These are phyloP conservation scores for Heteractis magnifica DNA, from an alignment of 92 coral and sea anemone genomes.

Conservation along the genomic window DNA sequence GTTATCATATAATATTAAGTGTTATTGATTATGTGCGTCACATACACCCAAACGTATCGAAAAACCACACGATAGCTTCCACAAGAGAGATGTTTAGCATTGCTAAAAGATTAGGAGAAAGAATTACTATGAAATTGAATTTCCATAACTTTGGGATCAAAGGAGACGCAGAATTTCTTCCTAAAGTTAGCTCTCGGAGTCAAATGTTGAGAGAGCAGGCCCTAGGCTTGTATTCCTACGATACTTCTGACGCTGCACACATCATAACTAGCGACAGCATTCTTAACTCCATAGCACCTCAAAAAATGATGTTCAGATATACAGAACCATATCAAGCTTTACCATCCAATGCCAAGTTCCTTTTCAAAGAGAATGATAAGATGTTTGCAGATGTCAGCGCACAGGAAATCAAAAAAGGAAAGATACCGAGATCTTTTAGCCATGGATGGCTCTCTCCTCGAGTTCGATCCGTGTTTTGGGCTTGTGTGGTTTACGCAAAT, in stretches of 20 bases:
- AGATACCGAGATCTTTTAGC: slow-evolving; percentile 3
- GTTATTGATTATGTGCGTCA: not conserved
- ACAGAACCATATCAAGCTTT: not conserved
- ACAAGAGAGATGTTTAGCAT: not conserved
- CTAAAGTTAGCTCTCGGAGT: too few species aligned
- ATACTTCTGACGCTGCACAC: too few species aligned
- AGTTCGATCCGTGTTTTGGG: not conserved
- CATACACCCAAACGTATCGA: too few species aligned
- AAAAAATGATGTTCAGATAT: not conserved
- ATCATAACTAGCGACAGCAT: too few species aligned
- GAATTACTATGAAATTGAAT: too few species aligned
- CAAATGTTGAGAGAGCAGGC: too few species aligned
- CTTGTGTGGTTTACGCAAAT: not conserved
- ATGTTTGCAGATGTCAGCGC: not conserved
- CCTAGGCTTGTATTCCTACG: too few species aligned
- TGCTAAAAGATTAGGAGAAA: too few species aligned
- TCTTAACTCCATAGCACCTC: too few species aligned
- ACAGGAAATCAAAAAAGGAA: not conserved
- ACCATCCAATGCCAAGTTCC: not conserved
- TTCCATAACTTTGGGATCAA: too few species aligned
- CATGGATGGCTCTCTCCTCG: not conserved
- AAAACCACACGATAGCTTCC: not conserved
- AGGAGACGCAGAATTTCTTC: too few species aligned
- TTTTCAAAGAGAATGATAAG: not conserved
- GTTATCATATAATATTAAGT: not conserved